Evolutionary conservation across 2,113 vertebrate species (phyloP), one percentile per base, ranked within the genome.

Genomic region (Clupea harengus): DNA sequence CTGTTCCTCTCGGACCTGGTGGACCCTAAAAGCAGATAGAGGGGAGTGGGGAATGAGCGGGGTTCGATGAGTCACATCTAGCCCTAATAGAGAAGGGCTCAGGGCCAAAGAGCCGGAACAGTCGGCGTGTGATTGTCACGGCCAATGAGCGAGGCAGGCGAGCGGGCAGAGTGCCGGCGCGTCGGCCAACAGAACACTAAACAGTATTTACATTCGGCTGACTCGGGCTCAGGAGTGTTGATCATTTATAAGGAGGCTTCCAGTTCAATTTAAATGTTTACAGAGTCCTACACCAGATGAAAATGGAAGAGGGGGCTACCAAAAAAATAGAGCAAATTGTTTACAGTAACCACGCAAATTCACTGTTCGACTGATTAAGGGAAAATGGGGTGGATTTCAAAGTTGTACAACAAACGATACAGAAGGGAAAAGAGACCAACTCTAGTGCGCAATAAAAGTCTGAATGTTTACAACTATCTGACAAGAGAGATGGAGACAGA

Each of bases 1-100:
- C 89, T 85, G 89, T 86, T 52, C 98, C 98, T 91, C 96, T 96
- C 88, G 89, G 82, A 17, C 98, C 98, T 25, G 93, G 86, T 84
- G 89, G 94, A 91, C 98, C 98, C 98, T 99, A 89, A 32, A 32
- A 32, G 10, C 4, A 3, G 28, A 32, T 28, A 32, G 32, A 32
- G 32, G 15, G 32, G 13, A 18, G 4, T 28, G 28, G 28, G 25
- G 15, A 15, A 13, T 15, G 13, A 4, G 72, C 11, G 32, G 28
- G 9, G 72, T 28, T 67, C 60, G 18, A 60, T 22, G 54, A 6
- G 54, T 18, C 20, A 60, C 54, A 60, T 60, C 54, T 22, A 60
- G 22, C 54, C 54, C 54, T 60, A 22, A 60, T 67, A 28, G 25
- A 67, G n/a, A 67, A 11, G 64, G 72, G 28, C 18, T 78, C 13